Base-by-base conservation (phyloP, 2,113 vertebrate species). In the Laticauda laticaudata region DNA sequence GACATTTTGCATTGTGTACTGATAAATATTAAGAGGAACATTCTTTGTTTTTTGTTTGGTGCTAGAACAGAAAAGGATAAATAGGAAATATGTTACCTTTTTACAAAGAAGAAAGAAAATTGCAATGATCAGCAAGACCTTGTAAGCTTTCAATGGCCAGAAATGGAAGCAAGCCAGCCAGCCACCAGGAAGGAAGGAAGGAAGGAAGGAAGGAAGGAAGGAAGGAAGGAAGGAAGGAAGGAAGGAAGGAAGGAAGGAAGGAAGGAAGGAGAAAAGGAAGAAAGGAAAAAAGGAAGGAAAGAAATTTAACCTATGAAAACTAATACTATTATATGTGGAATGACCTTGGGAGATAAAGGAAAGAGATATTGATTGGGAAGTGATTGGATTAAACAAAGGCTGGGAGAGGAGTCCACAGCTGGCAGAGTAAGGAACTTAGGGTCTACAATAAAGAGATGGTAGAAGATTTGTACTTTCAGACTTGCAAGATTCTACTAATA, bases 11-110 rank as follows among this genome's bases (percentile, higher is more conserved):
- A 91, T 94, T 96, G 94, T 95, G 93, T 92, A 94, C 94, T 96
- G 89, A 75, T 93, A 95, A 97, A 97, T 95, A 97, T 89, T 86
- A 92, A 96, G 95, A 96, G 92, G 20, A 94, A 93, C 34, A 45
- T 90, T 92, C 95, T 93, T 51, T 12, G 34, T 94, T 92, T 88
- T 94, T 93, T 95, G 95, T 93, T 91, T 90, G 51, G 92, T 93
- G 95, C 96, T 96, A 95, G 48, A 51, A 51, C 8, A 51, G 48
- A n/a, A 64, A 53, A 88, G 29, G 59, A 88, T 29, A 69, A 69
- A 45, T 24, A 18, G 23, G 24, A 64, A 54, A 51, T 9, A n/a
- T 21, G 45, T 5, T 6, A 9, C 18, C 59, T 69, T 39, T 34
- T 88, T 61, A 88, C 12, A 53, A 75, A 64, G 26, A 85, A 4